A percentile compares a stretch with the other conserved stretches of the same genome.
phyloP scores from a whole-genome alignment of 2,888 invertebrate genomes.

The Athalia rosae region DNA sequence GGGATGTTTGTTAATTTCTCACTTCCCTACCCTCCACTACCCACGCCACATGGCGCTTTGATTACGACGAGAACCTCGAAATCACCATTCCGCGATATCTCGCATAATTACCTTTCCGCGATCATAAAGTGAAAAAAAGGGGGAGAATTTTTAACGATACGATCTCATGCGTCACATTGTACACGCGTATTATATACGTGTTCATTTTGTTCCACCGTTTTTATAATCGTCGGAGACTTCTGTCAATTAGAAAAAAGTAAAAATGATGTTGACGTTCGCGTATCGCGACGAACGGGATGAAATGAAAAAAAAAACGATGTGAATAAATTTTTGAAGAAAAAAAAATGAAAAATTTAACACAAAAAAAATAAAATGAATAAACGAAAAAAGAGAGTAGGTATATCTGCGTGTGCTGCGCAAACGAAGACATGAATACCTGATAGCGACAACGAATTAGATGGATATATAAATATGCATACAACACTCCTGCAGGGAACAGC shows the following conservation, averaged over 20 bases:
- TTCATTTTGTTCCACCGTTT: too few relatives aligned
- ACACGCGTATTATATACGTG: too few relatives aligned
- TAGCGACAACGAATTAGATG: slow-evolving; percentile 48
- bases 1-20: slow-evolving; percentile 43
- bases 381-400: background rate
- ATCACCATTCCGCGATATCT: background rate
- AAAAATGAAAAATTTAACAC: too few relatives aligned
- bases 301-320: too few relatives aligned
- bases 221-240: too few relatives aligned
- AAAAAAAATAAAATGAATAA: background rate
- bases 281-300: too few relatives aligned
- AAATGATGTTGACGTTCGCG: too few relatives aligned
- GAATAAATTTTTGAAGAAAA: too few relatives aligned
- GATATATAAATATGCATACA: slow-evolving; percentile 54
- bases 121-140: background rate
- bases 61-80: background rate
- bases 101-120: too few relatives aligned
- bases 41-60: background rate
- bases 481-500: slow-evolving; percentile 39
- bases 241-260: too few relatives aligned
- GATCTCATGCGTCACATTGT: too few relatives aligned
- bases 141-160: too few relatives aligned
- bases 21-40: background rate
- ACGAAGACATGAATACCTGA: slow-evolving; percentile 52
- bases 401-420: background rate